Base-by-base conservation (phyloP, 2,888 invertebrate genomes). In the Drosophila phalerata region DNA sequence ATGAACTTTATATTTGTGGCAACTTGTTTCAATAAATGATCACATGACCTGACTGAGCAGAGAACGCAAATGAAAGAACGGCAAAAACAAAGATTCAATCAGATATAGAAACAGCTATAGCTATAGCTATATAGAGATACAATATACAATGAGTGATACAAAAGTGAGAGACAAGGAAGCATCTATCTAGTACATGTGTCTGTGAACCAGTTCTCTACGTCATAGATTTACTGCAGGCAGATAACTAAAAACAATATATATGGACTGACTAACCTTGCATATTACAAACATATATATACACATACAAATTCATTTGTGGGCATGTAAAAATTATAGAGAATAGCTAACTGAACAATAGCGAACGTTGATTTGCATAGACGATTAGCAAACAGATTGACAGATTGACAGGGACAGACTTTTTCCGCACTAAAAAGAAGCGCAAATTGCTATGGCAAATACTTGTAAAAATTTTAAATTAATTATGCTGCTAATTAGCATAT, bases 191-290 rank as follows among this genome's bases (percentile, higher is more conserved):
- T 42, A 19, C 15, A 9, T 13, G 56, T 37, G 11, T 30, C 15
- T 48, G 40, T 25, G 40, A 69, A 64, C 56, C 48, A 37, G 74
- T 67, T 75, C 45, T 13, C 30, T 25, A 28, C 47, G 42, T 58
- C 48, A 49, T 15, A 10, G 53, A 47, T 15, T 17, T 42, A 34
- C 40, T 38, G 62, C 37, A 61, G 47, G 9, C 43, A 56, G 37
- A 42, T n/a, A 48, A n/a, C 22, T 42, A 25, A 56, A 40, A 48
- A 55, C 53, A 45, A 62, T 48, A 53, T 10, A 48, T 30, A 53
- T 32, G 58, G 38, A 56, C 53, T 32, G 65, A 58, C 58, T 63
- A 64, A 67, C 80, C 77, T 83, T 77, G 83, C 47, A 48, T 62
- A 69, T 48, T 61, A 48, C 43, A 52, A 47, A 53, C 30, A 43